Percentiles rank a stretch among this genome's conserved stretches.
phyloP scores from a whole-genome alignment of 2,888 invertebrate genomes.

The Nephrotoma flavescens region DNA sequence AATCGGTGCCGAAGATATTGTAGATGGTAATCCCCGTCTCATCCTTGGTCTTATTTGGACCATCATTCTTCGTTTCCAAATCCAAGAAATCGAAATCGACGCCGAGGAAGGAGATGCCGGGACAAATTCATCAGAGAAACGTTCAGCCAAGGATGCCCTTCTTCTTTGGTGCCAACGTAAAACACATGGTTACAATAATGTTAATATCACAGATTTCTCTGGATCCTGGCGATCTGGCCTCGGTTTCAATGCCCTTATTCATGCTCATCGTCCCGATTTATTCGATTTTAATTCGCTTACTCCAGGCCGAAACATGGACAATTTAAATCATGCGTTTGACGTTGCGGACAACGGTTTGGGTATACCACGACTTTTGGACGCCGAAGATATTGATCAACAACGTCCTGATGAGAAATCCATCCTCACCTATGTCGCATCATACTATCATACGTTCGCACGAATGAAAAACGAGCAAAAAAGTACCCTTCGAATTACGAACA shows the following conservation, averaged over 20 bases:
- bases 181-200: slow-evolving; percentile 85
- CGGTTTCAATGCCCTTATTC: slow-evolving; percentile 97
- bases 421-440: slow-evolving; percentile 96
- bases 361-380: slow-evolving; percentile 80
- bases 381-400: slow-evolving; percentile 90
- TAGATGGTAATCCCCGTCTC: slow-evolving; percentile 91
- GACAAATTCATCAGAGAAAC: slow-evolving; percentile 72
- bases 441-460: slow-evolving; percentile 97
- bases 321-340: slow-evolving; percentile 95
- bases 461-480: slow-evolving; percentile 99
- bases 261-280: slow-evolving; percentile 91
- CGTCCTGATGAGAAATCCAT: slow-evolving; percentile 97
- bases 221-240: slow-evolving; percentile 93
- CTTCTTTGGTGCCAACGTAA: slow-evolving; percentile 97
- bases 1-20: slow-evolving; percentile 97
- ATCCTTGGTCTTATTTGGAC: slow-evolving; percentile 99
- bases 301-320: slow-evolving; percentile 75
- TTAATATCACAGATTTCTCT: slow-evolving; percentile 79
- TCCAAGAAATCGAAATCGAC: slow-evolving; percentile 95
- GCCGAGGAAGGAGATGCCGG: slow-evolving; percentile 86
- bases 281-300: slow-evolving; percentile 74
- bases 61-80: slow-evolving; percentile 96
- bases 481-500: slow-evolving; percentile 92
- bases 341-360: slow-evolving; percentile 86
- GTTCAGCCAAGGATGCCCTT: slow-evolving; percentile 96